These are phyloP conservation scores for Cossypha caffra DNA, from an alignment of 2,797 vertebrate species.

Conservation along the genomic window DNA sequence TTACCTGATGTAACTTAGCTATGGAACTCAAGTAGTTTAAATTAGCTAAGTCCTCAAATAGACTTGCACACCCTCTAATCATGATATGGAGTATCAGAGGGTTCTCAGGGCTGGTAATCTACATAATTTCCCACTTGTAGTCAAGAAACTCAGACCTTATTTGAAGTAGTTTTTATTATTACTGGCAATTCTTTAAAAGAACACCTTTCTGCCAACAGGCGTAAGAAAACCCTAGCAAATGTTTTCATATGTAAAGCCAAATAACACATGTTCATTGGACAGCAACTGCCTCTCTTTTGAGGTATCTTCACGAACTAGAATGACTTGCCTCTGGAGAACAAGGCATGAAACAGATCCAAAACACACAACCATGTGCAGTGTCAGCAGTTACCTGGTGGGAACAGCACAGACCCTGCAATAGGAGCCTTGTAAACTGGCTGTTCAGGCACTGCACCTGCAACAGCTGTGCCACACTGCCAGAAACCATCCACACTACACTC, in stretches of 20 bases:
- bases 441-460: background rate
- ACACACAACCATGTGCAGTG: background rate
- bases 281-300: constrained; percentile 15
- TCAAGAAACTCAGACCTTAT: constrained; percentile 33
- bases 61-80: constrained; percentile 56
- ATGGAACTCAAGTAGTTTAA: constrained; percentile 40
- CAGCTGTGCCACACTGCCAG: background rate
- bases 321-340: background rate
- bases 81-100: background rate
- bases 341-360: constrained; percentile 25
- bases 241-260: constrained; percentile 29
- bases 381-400: constrained; percentile 17
- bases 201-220: constrained; percentile 26
- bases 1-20: constrained; percentile 52
- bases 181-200: constrained; percentile 53
- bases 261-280: constrained; percentile 32
- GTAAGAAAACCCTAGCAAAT: constrained; percentile 31
- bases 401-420: background rate
- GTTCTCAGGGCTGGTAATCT: constrained; percentile 57
- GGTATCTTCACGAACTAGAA: background rate
- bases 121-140: constrained; percentile 56
- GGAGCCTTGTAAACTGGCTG: background rate
- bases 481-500: background rate
- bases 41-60: constrained; percentile 39
- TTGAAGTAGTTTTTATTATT: constrained; percentile 52